A percentile compares a stretch with the other conserved stretches of the same genome.
These are phyloP conservation scores for Rutpela maculata DNA, from an alignment of 2,888 invertebrate genomes.

Conservation along the genomic window DNA sequence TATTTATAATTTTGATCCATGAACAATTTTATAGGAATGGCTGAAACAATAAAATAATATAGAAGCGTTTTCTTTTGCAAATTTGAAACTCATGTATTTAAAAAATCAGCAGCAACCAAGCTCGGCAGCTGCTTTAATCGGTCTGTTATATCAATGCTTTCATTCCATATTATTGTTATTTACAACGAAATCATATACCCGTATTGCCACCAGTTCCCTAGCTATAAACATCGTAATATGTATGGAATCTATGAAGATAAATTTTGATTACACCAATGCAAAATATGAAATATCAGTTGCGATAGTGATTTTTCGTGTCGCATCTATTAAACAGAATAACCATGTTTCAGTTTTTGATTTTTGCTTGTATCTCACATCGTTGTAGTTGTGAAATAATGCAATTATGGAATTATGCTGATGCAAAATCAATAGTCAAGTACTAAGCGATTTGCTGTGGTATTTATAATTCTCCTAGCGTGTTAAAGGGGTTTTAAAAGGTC, in stretches of 20 bases:
- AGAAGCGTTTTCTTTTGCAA: no score
- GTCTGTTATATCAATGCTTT: no score
- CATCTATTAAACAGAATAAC: slow-evolving; percentile 4
- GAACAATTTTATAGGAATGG: no score
- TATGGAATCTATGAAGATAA: neutral
- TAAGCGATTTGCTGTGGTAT: slow-evolving; percentile 45
- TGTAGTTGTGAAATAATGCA: slow-evolving; percentile 43
- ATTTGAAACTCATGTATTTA: no score
- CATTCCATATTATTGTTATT: no score
- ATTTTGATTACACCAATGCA: neutral
- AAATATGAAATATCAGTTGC: neutral
- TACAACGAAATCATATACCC: no score
- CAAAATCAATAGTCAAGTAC: slow-evolving; percentile 48
- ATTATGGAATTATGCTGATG: slow-evolving; percentile 48
- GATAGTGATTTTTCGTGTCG: neutral
- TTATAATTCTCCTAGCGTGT: slow-evolving; percentile 35
- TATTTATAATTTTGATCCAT: no score
- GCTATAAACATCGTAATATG: neutral
- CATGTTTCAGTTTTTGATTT: slow-evolving; percentile 40
- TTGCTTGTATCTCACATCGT: slow-evolving; percentile 13
- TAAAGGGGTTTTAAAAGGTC: slow-evolving; percentile 10
- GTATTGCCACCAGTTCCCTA: no score
- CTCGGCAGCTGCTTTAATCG: no score
- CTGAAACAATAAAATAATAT: no score
- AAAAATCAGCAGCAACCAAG: no score